phyloP scores from a whole-genome alignment of 2,113 vertebrate species.

The Seriola quinqueradiata region DNA sequence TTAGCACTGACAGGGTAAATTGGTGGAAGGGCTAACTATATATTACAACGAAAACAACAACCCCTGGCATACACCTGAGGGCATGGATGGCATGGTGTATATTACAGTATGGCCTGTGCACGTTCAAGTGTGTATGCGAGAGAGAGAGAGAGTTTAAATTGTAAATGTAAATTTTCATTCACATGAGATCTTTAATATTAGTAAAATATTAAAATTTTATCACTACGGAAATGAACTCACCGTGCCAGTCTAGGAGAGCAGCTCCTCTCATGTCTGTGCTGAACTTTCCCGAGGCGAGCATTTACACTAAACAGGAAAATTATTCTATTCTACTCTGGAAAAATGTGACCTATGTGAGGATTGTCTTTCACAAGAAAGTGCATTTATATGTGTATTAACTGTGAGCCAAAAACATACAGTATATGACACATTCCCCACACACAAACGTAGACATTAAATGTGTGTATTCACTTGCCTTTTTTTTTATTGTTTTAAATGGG shows the following conservation, averaged over 20 bases:
- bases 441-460: not conserved
- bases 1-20: conserved; percentile 84
- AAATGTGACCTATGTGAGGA: not conserved
- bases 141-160: conserved; percentile 24
- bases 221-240: conserved; percentile 32
- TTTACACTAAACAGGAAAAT: not conserved
- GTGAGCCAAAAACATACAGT: not conserved
- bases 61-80: conserved; percentile 78
- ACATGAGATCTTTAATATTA: conserved; percentile 38
- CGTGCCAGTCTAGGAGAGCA: not conserved
- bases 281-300: not conserved
- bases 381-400: conserved; percentile 3
- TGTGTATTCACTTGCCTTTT: not conserved
- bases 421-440: not conserved
- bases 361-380: not conserved
- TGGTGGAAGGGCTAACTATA: conserved; percentile 82
- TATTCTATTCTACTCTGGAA: not conserved
- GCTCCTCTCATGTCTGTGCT: not conserved
- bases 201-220: conserved; percentile 56
- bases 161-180: conserved; percentile 20
- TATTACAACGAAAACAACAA: conserved; percentile 83
- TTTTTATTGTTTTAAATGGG: conserved; percentile 9
- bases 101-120: conserved; percentile 47
- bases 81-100: conserved; percentile 43
- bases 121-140: conserved; percentile 35